phyloP scores from a whole-genome alignment of 2,888 invertebrate genomes.

The Sarcophaga variegata region DNA sequence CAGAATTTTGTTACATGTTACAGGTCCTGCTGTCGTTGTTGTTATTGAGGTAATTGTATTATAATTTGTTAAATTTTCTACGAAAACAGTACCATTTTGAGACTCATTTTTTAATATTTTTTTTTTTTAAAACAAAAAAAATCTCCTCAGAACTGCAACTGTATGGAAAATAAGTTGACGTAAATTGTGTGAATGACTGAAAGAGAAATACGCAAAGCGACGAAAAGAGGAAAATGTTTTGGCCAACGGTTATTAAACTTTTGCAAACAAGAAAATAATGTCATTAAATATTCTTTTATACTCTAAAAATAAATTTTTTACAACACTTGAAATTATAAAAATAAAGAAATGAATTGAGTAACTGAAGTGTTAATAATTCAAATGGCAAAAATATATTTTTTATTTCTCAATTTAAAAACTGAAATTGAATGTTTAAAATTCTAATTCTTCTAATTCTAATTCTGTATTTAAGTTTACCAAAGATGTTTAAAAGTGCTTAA shows the following conservation, averaged over 20 bases:
- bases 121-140: background rate
- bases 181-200: constrained; percentile 19
- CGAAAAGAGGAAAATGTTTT: constrained; percentile 1
- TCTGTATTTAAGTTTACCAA: too few relatives aligned
- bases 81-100: background rate
- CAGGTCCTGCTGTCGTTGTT: background rate
- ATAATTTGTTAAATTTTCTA: constrained; percentile 27
- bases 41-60: constrained; percentile 25
- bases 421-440: too few relatives aligned
- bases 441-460: too few relatives aligned
- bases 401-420: too few relatives aligned
- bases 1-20: background rate
- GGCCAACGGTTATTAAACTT: constrained; percentile 21
- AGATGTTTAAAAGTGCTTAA: too few relatives aligned
- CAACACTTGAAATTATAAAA: background rate
- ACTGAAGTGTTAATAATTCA: too few relatives aligned
- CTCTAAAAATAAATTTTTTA: constrained; percentile 11
- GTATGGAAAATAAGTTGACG: constrained; percentile 29
- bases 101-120: background rate
- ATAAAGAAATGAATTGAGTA: too few relatives aligned
- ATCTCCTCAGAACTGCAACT: constrained; percentile 15
- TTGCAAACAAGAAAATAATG: background rate
- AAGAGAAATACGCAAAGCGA: background rate
- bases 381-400: too few relatives aligned
- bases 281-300: background rate